A percentile compares a stretch with the other conserved stretches of the same genome.
These are phyloP conservation scores for Listronotus bonariensis DNA, from an alignment of 1,140 invertebrate genomes.

Conservation along the genomic window DNA sequence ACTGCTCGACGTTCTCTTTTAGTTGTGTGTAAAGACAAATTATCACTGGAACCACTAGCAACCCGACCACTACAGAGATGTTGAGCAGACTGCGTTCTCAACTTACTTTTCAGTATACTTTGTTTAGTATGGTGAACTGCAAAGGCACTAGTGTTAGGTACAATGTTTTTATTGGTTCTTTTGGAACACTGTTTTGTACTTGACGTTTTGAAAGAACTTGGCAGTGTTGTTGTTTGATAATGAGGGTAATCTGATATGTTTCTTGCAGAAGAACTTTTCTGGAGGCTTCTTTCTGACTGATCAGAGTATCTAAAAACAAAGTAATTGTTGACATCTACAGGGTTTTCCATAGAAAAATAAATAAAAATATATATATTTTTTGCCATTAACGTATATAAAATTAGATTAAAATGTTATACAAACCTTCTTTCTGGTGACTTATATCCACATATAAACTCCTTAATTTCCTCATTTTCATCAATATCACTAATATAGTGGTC, in stretches of 20 bases:
- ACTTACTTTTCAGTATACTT: neutral
- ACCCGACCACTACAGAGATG: too few relatives aligned
- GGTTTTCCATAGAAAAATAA: too few relatives aligned
- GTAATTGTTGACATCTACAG: neutral
- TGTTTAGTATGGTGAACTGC: slow-evolving; percentile 7
- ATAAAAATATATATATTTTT: too few relatives aligned
- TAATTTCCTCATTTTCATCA: slow-evolving; percentile 54
- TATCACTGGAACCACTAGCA: too few relatives aligned
- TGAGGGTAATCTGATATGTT: neutral
- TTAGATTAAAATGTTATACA: neutral
- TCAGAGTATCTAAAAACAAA: slow-evolving; percentile 31
- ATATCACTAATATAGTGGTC: slow-evolving; percentile 55
- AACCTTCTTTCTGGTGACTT: slow-evolving; percentile 41
- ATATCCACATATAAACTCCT: slow-evolving; percentile 47
- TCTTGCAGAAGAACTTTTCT: slow-evolving; percentile 11
- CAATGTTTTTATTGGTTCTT: neutral
- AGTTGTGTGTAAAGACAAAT: too few relatives aligned
- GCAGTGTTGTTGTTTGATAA: slow-evolving; percentile 23
- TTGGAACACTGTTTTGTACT: slow-evolving; percentile 23
- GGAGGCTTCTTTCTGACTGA: slow-evolving; percentile 23
- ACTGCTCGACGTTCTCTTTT: neutral
- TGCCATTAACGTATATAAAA: too few relatives aligned
- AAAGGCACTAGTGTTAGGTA: slow-evolving; percentile 11
- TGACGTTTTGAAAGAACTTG: neutral
- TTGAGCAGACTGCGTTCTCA: neutral